Conservation (phyloP, 2,888 invertebrate species). For the Blera fallax region DNA sequence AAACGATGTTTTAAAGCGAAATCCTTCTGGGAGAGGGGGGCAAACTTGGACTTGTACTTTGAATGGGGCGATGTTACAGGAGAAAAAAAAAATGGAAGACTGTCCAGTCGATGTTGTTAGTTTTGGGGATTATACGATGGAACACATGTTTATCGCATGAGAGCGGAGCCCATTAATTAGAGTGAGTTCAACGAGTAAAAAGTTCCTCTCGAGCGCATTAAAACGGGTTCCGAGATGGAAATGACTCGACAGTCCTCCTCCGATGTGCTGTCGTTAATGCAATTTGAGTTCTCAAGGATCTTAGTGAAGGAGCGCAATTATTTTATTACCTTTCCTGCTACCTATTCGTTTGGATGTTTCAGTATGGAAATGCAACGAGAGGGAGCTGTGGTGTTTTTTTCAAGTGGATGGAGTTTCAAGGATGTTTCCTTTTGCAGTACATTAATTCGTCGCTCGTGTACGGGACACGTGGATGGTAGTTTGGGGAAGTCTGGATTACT, state of each 20-base stretch:
- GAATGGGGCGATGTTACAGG: not conserved
- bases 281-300: slow-evolving; percentile 19
- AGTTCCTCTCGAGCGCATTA: not conserved
- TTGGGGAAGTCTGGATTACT: too few species aligned
- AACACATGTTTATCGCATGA: slow-evolving; percentile 59
- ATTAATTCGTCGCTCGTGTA: not conserved
- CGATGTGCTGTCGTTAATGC: not conserved
- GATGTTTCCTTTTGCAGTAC: not conserved
- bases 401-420: not conserved
- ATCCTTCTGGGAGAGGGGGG: not conserved
- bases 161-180: slow-evolving; percentile 45
- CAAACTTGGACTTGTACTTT: not conserved
- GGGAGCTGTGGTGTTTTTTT: not conserved
- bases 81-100: not conserved
- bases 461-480: too few species aligned
- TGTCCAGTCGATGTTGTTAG: slow-evolving; percentile 22
- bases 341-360: not conserved
- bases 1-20: slow-evolving; percentile 49
- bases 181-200: slow-evolving; percentile 12
- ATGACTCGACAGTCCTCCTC: not conserved
- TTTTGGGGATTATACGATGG: slow-evolving; percentile 50
- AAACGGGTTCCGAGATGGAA: slow-evolving; percentile 1
- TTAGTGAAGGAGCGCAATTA: slow-evolving; percentile 13
- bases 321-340: slow-evolving; percentile 6
- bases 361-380: not conserved